These are phyloP conservation scores for Autographa pulchrina DNA, from an alignment of 2,888 invertebrate species.

Conservation along the genomic window DNA sequence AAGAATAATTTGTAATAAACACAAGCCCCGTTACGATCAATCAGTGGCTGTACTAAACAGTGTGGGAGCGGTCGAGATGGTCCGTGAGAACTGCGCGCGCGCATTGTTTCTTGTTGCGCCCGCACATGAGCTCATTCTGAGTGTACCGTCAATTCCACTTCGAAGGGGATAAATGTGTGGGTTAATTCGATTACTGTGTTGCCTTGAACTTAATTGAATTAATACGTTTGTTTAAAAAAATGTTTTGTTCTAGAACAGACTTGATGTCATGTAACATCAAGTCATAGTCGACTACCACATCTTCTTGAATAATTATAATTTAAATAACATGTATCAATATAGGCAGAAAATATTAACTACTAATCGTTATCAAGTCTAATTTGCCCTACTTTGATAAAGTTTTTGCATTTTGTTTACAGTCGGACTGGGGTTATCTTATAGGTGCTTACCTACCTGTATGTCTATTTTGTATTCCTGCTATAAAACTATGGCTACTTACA, in stretches of 20 bases:
- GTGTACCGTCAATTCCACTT: conserved; percentile 40
- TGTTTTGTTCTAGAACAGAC: neutral
- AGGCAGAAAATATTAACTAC: neutral
- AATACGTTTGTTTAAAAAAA: conserved; percentile 15
- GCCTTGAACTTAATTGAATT: conserved; percentile 43
- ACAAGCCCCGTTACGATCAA: conserved; percentile 81
- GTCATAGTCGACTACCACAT: neutral
- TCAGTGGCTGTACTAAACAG: conserved; percentile 75
- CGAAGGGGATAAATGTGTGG: conserved; percentile 53
- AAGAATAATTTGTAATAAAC: conserved; percentile 67
- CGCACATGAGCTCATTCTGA: conserved; percentile 79
- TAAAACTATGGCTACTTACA: neutral
- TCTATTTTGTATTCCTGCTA: too few relatives aligned
- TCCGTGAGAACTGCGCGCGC: conserved; percentile 80
- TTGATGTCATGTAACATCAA: neutral
- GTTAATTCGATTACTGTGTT: conserved; percentile 56
- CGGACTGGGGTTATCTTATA: neutral
- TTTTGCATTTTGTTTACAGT: neutral
- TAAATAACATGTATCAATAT: neutral
- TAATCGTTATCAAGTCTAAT: neutral
- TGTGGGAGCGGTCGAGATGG: conserved; percentile 78
- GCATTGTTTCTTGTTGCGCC: conserved; percentile 74
- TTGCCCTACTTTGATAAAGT: neutral
- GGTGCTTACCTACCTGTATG: too few relatives aligned
- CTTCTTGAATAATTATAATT: neutral